Base-by-base conservation (phyloP, 2,888 invertebrate species). In the Polydesmus complanatus region DNA sequence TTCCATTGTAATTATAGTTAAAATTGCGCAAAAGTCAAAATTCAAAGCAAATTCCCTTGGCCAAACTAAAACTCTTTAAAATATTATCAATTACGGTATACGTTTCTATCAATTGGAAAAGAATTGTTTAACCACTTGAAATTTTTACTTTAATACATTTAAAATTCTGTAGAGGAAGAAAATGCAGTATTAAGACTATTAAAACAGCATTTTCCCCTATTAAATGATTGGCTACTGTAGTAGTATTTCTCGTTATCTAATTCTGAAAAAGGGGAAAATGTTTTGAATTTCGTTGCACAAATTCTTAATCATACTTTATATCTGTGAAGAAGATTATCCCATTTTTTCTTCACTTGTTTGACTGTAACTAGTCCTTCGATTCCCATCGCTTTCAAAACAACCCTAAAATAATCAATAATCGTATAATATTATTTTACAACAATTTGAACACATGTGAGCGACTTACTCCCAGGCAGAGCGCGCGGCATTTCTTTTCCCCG, bases 311-410 rank as follows among this genome's bases (percentile, higher is more conserved):
- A 14, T 57, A 57, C 57, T 49, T 57, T 57, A 49, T 57, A 57
- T 48, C 37, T 57, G 25, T 57, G 57, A 57, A 57, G 48, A 57
- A 57, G 57, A 25, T 57, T 57, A 49, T 57, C 57, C 57, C 57
- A 57, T 22, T 57, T 57, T 21, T 57, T 57, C 21, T 57, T 57
- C 22, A 47, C 57, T 49, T 57, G 57, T n/a, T 57, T 57, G 14
- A 57, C 57, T 8, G 57, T 48, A 21, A 57, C 57, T 23, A 57
- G 21, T 3, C 48, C 48, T n/a, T 48, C 48, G 2, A 57, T 11
- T 11, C 57, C 57, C 48, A 57, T 57, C 21, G 27, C 48, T 25
- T 48, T 57, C 22, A 57, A 57, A 8, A 57, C 57, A 22, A 23
- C 18, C 3, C 57, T 57, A 56, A 56, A 56, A 37, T 8, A 27